These are phyloP conservation scores for Chelonia mydas DNA, from an alignment of 2,797 vertebrate genomes.

Conservation along the genomic window DNA sequence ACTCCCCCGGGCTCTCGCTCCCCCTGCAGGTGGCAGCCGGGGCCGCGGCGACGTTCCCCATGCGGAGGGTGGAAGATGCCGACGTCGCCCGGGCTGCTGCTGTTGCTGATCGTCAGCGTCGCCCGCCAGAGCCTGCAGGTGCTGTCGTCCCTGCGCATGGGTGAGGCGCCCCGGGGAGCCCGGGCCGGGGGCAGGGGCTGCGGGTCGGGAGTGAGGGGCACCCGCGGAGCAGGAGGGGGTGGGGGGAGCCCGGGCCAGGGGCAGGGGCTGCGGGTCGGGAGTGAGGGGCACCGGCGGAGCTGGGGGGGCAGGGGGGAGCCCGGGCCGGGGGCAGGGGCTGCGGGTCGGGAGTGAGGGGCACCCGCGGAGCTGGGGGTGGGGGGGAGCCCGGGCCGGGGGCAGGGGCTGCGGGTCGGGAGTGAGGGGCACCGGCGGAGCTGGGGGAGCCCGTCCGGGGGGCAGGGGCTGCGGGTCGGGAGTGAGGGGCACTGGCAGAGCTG, in stretches of 20 bases:
- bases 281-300: not conserved
- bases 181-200: too few relatives aligned
- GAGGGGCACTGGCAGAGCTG: too few relatives aligned
- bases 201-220: not conserved
- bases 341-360: too few relatives aligned
- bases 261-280: too few relatives aligned
- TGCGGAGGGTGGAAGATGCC: slow-evolving; percentile 99
- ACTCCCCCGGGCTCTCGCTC: slow-evolving; percentile 23
- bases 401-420: too few relatives aligned
- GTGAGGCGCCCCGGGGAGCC: slow-evolving; percentile 77
- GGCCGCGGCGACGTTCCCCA: slow-evolving; percentile 93
- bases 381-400: too few relatives aligned
- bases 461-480: not conserved
- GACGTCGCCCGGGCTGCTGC: slow-evolving; percentile 92
- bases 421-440: too few relatives aligned
- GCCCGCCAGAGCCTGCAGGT: slow-evolving; percentile 73
- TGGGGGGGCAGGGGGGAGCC: too few relatives aligned
- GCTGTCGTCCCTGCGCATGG: slow-evolving; percentile 91
- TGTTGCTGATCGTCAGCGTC: slow-evolving; percentile 92
- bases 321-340: too few relatives aligned
- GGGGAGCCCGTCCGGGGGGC: not conserved
- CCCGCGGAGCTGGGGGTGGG: too few relatives aligned
- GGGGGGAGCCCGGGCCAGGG: too few relatives aligned
- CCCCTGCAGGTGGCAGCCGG: slow-evolving; percentile 87
- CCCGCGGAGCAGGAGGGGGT: too few relatives aligned